Evolutionary conservation across 2,797 vertebrate species (phyloP).

Genomic region (Cercopithecus petaurista): DNA sequence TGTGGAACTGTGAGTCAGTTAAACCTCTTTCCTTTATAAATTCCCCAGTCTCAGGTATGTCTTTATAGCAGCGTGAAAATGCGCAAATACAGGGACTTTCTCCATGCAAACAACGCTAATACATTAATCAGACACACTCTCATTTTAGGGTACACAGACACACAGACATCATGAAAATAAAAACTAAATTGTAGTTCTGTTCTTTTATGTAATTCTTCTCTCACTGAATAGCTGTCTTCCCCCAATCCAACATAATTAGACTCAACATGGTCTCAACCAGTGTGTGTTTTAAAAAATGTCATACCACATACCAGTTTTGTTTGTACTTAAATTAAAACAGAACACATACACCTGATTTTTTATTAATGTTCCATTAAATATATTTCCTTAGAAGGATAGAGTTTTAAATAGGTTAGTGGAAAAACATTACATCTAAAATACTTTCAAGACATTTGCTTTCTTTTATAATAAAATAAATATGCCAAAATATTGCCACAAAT

Average conservation of each 20-base stretch:
- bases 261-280: neutral
- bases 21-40: neutral
- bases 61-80: neutral
- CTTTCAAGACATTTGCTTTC: neutral
- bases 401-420: neutral
- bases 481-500: neutral
- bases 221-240: neutral
- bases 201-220: neutral
- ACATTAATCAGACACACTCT: neutral
- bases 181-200: neutral
- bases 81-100: neutral
- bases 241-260: neutral
- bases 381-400: neutral
- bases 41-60: neutral
- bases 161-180: neutral
- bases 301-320: slow-evolving; percentile 15
- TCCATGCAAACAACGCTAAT: neutral
- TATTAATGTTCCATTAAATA: slow-evolving; percentile 52
- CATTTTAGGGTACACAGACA: neutral
- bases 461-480: slow-evolving; percentile 12
- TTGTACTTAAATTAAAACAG: slow-evolving; percentile 22
- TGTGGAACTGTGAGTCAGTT: neutral
- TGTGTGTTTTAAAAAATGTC: neutral
- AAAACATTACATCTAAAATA: slow-evolving; percentile 17
- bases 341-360: slow-evolving; percentile 27